These are phyloP conservation scores for Chymomyza fuscimana DNA, from an alignment of 2,888 invertebrate genomes.

Conservation along the genomic window DNA sequence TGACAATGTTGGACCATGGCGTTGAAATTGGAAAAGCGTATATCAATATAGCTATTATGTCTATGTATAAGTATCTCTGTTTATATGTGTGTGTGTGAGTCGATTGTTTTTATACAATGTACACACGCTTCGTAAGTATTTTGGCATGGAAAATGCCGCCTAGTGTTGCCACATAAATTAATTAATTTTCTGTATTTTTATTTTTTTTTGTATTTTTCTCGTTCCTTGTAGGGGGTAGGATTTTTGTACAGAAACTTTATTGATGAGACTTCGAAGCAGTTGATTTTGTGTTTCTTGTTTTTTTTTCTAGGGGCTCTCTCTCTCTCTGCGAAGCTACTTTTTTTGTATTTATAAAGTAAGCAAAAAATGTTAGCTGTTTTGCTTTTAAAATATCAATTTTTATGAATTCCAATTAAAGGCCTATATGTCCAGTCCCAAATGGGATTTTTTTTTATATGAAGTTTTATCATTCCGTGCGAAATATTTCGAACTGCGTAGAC, in stretches of 20 bases:
- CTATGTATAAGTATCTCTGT: slow-evolving; percentile 15
- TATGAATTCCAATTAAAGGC: too few species aligned
- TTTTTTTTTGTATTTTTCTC: slow-evolving; percentile 13
- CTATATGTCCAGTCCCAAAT: too few species aligned
- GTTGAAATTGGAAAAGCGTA: slow-evolving; percentile 71
- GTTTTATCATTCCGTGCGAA: too few species aligned
- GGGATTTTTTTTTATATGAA: too few species aligned
- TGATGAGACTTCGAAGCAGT: slow-evolving; percentile 26
- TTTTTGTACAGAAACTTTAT: slow-evolving; percentile 60
- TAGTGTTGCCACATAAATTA: slow-evolving; percentile 62
- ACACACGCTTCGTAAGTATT: slow-evolving; percentile 20
- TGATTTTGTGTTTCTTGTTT: not conserved
- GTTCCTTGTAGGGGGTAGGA: slow-evolving; percentile 10
- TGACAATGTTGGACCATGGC: slow-evolving; percentile 45
- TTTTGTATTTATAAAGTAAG: too few species aligned
- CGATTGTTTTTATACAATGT: slow-evolving; percentile 1
- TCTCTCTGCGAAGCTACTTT: too few species aligned
- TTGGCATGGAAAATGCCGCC: slow-evolving; percentile 71
- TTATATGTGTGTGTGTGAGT: slow-evolving; percentile 20
- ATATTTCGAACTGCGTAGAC: too few species aligned
- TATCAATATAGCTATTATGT: slow-evolving; percentile 56
- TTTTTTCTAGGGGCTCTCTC: not conserved
- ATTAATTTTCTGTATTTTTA: slow-evolving; percentile 65
- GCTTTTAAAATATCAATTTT: too few species aligned
- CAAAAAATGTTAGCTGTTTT: too few species aligned